phyloP scores from a whole-genome alignment of 2,113 vertebrate genomes.

The Patagioenas fasciata region DNA sequence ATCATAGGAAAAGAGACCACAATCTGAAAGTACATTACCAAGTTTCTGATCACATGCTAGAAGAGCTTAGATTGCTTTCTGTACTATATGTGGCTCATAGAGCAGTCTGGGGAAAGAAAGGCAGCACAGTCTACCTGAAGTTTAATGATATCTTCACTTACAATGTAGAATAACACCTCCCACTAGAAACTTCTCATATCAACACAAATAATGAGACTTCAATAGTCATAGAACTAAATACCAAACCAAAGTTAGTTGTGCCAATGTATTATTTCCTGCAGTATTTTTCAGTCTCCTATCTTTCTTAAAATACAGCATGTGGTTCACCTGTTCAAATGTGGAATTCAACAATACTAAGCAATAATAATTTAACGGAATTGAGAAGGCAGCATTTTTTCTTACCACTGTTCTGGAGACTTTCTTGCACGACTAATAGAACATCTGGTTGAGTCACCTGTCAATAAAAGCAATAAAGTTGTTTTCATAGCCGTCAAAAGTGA shows the following conservation, averaged over 20 bases:
- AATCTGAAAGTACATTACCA: neutral
- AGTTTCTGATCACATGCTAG: neutral
- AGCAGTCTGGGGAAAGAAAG: neutral
- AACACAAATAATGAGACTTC: neutral
- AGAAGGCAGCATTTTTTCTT: conserved; percentile 71
- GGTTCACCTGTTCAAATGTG: neutral
- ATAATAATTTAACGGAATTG: neutral
- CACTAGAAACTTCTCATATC: neutral
- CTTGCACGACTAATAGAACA: conserved; percentile 90
- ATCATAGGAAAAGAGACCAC: neutral
- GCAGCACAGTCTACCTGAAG: neutral
- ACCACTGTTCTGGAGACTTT: conserved; percentile 87
- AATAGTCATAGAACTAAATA: neutral
- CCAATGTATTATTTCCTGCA: neutral
- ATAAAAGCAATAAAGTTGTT: conserved; percentile 19
- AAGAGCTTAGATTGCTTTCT: neutral
- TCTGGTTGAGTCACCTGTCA: conserved; percentile 94
- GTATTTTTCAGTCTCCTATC: neutral
- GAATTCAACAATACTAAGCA: neutral
- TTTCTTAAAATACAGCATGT: neutral
- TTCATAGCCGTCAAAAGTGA: neutral
- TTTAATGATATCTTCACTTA: neutral
- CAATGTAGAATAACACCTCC: neutral
- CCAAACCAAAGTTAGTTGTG: neutral
- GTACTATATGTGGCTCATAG: neutral